Base-by-base conservation (phyloP, 2,888 invertebrate species). In the Cataglyphis albicans region DNA sequence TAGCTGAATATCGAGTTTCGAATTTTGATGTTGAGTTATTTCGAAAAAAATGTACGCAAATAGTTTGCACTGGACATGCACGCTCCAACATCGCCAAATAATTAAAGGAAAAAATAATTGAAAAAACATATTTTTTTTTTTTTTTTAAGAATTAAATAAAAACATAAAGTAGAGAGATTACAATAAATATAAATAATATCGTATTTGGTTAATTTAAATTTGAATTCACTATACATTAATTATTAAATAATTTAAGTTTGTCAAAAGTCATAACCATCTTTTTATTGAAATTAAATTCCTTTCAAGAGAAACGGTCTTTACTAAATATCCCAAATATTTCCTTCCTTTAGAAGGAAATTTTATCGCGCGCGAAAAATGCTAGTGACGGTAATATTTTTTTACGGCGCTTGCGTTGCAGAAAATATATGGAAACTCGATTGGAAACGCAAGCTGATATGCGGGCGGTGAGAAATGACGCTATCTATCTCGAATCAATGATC, bases 401-500 rank as follows among this genome's bases (percentile, higher is more conserved):
- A 15, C 9, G 32, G 18, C 18, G 25, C 15, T 57, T 52, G 48
- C 38, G 21, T 78, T 76, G 18, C 18, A 72, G 78, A 73, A 78
- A 78, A 59, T 72, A 44, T 44, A 59, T 78, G 57, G 44, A 78
- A 70, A 70, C 52, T 29, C 25, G 52, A 57, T 55, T 59, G 59
- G 57, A 48, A 74, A 38, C 25, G 35, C 70, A 76, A 52, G 25
- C 78, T 76, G 74, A 73, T 63, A 63, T 38, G 63, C 78, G n/a
- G 29, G 63, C 38, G 63, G 64, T 55, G 55, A 67, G 57, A 72
- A 82, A 81, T 64, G 75, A 59, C 64, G 65, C 41, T 82, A 61
- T 82, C 84, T 72, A 70, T 76, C 70, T 48, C 38, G 82, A 87
- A 87, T 88, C 88, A 64, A 83, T 82, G 89, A 89, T 89, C 74